Percentiles rank a stretch among this genome's conserved stretches.
Conservation (phyloP, 2,888 invertebrate species). For the Odontothrips loti region DNA sequence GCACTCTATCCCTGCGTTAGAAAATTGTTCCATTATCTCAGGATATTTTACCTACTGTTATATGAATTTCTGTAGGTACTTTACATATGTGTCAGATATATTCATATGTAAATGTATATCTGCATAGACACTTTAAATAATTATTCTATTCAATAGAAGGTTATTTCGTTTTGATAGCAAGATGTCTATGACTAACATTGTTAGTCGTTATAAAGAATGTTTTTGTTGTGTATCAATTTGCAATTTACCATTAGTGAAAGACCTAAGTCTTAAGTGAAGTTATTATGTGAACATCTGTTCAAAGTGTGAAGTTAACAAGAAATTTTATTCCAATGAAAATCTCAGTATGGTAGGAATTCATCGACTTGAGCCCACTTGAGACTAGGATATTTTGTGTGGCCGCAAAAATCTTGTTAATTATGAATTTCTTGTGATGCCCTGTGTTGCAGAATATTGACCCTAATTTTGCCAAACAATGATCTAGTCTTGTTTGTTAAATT, state of each 20-base stretch:
- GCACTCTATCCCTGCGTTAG: not conserved
- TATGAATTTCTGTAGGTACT: not conserved
- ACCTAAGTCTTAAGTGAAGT: not conserved
- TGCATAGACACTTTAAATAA: not conserved
- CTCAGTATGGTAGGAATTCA: not conserved
- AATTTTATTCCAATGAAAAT: not conserved
- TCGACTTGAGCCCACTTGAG: not conserved
- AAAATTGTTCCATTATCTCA: conserved; percentile 13
- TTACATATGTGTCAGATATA: not conserved
- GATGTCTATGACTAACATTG: conserved; percentile 20
- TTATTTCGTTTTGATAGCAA: not conserved
- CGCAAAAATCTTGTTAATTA: not conserved
- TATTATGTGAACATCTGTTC: not conserved
- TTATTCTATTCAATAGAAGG: not conserved
- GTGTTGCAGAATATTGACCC: conserved; percentile 21
- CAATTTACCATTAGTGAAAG: not conserved
- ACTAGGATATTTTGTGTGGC: not conserved
- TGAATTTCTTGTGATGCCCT: not conserved
- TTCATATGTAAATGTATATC: not conserved
- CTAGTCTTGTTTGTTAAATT: conserved; percentile 25
- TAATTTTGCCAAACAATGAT: conserved; percentile 25
- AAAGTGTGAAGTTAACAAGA: not conserved
- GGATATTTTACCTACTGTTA: conserved; percentile 12
- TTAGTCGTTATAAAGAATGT: not conserved
- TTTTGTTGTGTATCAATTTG: not conserved